phyloP scores from a whole-genome alignment of 92 coral and sea anemone species.

The Heteractis magnifica region DNA sequence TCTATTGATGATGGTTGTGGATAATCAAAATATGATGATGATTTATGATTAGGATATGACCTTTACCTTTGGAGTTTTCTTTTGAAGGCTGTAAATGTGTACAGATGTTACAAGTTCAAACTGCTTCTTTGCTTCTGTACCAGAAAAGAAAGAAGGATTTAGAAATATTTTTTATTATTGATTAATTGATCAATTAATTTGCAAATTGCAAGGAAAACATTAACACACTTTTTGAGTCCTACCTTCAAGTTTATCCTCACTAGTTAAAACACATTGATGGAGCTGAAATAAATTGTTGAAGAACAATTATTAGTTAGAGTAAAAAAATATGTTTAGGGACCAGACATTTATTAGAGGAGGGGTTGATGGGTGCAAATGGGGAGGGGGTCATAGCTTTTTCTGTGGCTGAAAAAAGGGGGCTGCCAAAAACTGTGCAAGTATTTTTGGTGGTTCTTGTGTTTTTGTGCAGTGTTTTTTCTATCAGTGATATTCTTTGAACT shows the following conservation, averaged over 20 bases:
- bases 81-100: slow-evolving; percentile 93
- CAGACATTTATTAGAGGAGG: too few species aligned
- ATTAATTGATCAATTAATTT: too few species aligned
- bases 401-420: too few species aligned
- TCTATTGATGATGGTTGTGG: background rate
- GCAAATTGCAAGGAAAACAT: background rate
- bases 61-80: slow-evolving; percentile 71
- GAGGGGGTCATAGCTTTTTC: too few species aligned
- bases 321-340: too few species aligned
- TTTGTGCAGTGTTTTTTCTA: too few species aligned
- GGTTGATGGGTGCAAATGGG: too few species aligned
- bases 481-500: too few species aligned
- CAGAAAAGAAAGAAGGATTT: background rate
- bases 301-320: background rate
- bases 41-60: background rate
- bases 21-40: slow-evolving; percentile 4
- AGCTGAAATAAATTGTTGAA: slow-evolving; percentile 39
- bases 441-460: too few species aligned
- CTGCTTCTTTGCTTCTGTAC: slow-evolving; percentile 71
- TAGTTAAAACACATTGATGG: slow-evolving; percentile 63
- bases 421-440: too few species aligned
- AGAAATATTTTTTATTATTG: too few species aligned
- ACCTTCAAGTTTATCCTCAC: slow-evolving; percentile 72
- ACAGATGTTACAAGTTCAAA: slow-evolving; percentile 72
- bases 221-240: background rate